These are phyloP conservation scores for Hippasteria phrygiana DNA, from an alignment of 53 echinoderm and acorn worm genomes.

Conservation along the genomic window DNA sequence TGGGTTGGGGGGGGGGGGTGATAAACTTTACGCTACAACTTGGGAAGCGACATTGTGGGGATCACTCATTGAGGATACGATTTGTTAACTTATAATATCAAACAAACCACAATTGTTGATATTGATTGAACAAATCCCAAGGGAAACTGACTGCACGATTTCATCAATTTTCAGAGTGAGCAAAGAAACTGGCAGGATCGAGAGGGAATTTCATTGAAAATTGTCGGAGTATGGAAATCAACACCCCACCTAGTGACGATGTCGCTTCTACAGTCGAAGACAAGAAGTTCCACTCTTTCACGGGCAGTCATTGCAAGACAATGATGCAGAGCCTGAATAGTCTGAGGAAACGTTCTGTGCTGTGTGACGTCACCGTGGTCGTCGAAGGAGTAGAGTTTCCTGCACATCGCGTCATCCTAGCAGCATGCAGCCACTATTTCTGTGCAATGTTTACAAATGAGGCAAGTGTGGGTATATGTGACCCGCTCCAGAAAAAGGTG, in stretches of 20 bases:
- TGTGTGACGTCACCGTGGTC: conserved; percentile 82
- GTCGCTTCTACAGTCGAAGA: neutral
- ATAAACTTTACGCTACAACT: too few species aligned
- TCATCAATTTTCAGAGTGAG: too few species aligned
- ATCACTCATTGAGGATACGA: too few species aligned
- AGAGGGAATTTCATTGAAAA: too few species aligned
- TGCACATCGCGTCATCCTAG: conserved; percentile 82
- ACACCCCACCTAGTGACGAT: neutral
- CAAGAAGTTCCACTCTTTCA: conserved; percentile 33
- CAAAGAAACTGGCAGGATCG: too few species aligned
- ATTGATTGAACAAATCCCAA: too few species aligned
- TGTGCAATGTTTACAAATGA: conserved; percentile 92
- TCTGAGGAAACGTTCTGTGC: conserved; percentile 61
- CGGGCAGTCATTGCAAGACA: conserved; percentile 68
- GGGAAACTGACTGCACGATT: too few species aligned
- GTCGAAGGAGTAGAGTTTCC: conserved; percentile 75
- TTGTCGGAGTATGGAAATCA: neutral
- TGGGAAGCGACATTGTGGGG: too few species aligned
- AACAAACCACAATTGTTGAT: too few species aligned
- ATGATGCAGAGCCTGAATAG: conserved; percentile 77
- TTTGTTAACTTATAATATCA: too few species aligned
- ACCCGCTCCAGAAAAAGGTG: too few species aligned
- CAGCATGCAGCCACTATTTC: conserved; percentile 87
- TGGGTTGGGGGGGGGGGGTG: too few species aligned
- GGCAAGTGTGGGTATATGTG: conserved; percentile 24